These are phyloP conservation scores for Parapristionchus giblindavisi DNA, from an alignment of 2,888 invertebrate species.

Conservation along the genomic window DNA sequence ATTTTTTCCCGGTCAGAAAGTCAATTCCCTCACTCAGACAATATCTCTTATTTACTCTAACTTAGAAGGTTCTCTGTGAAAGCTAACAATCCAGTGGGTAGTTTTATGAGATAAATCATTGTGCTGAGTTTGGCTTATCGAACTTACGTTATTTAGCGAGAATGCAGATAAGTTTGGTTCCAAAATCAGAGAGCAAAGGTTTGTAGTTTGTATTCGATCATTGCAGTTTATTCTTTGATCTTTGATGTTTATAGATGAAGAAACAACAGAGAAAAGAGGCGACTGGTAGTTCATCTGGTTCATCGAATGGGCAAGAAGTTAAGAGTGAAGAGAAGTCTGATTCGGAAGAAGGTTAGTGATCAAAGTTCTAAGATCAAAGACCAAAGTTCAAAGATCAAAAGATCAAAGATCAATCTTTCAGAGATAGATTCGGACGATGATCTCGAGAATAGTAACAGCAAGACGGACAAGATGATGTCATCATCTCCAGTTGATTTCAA, in stretches of 20 bases:
- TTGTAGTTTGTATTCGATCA: too few species aligned
- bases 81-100: too few species aligned
- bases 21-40: too few species aligned
- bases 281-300: constrained; percentile 13
- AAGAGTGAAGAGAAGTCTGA: constrained; percentile 30
- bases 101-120: too few species aligned
- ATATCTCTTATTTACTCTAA: too few species aligned
- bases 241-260: constrained; percentile 37
- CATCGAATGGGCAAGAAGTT: background rate
- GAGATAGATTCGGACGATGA: constrained; percentile 34
- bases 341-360: constrained; percentile 23
- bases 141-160: too few species aligned
- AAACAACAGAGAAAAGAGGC: constrained; percentile 36
- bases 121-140: too few species aligned
- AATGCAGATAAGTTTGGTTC: constrained; percentile 90
- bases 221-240: constrained; percentile 29
- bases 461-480: background rate
- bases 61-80: too few species aligned
- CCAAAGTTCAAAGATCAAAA: background rate
- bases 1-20: too few species aligned
- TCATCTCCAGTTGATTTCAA: background rate
- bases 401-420: constrained; percentile 19
- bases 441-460: constrained; percentile 17
- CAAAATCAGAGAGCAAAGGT: constrained; percentile 86
- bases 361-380: background rate